Evolutionary conservation across 53 echinoderm and acorn worm genomes (phyloP).

Genomic region (Arbacia lixula): DNA sequence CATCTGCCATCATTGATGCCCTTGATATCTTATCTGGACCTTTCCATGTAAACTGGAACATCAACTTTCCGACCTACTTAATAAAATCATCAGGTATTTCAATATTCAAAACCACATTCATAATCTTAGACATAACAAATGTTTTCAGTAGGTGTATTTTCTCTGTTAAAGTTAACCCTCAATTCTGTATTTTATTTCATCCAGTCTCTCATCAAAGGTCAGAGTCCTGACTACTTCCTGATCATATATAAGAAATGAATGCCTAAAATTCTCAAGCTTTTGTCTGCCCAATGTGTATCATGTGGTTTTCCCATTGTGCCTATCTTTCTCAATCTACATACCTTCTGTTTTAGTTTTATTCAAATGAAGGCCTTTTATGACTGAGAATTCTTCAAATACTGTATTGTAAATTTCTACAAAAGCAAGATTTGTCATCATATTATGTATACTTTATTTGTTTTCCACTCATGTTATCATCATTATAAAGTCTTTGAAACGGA

Average conservation of each 20-base stretch:
- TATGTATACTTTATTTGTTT: neutral
- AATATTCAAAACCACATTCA: neutral
- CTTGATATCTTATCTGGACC: conserved; percentile 23
- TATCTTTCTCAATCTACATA: conserved; percentile 16
- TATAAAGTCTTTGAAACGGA: neutral
- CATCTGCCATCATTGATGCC: conserved; percentile 10
- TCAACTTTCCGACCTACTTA: neutral
- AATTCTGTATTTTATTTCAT: neutral
- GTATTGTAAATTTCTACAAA: neutral
- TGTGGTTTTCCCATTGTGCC: neutral
- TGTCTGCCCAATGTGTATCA: neutral
- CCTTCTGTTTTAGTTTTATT: conserved; percentile 19
- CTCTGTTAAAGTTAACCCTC: neutral
- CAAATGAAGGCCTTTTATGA: conserved; percentile 1
- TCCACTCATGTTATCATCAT: neutral
- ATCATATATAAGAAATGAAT: conserved; percentile 10
- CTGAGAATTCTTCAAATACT: conserved; percentile 10
- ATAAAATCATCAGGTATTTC: conserved; percentile 37
- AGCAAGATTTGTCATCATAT: conserved; percentile 8
- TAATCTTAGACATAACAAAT: neutral
- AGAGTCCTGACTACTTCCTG: neutral
- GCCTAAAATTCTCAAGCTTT: neutral
- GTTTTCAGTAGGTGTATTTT: conserved; percentile 13
- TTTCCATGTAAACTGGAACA: conserved; percentile 5
- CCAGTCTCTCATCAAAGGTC: neutral